Percentiles rank a stretch among this genome's conserved stretches.
Evolutionary conservation across 2,888 invertebrate genomes (phyloP).

Genomic region (Drosophila mimetica): DNA sequence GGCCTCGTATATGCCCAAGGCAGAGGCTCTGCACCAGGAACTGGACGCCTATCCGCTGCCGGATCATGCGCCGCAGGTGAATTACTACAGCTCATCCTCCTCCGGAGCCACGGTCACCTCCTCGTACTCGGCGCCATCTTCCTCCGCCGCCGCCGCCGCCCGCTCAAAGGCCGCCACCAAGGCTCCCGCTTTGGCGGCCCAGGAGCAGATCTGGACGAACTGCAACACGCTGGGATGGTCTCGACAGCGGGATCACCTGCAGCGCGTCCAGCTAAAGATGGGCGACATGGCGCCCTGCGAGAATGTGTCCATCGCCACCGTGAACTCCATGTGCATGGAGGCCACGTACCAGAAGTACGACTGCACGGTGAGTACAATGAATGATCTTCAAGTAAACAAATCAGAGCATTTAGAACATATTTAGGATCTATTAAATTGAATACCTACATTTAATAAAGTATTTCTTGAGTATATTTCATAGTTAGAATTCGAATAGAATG

Average conservation of each 20-base stretch:
- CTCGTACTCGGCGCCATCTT: conserved; percentile 4
- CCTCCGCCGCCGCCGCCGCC: conserved; percentile 15
- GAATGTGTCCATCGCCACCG: conserved; percentile 93
- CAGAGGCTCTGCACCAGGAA: conserved; percentile 79
- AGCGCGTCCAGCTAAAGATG: conserved; percentile 91
- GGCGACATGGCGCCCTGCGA: conserved; percentile 93
- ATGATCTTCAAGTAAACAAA: neutral
- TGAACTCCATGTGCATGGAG: conserved; percentile 93
- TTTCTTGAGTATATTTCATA: too few relatives aligned
- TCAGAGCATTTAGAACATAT: too few relatives aligned
- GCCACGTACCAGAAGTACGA: conserved; percentile 91
- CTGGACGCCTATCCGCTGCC: conserved; percentile 81
- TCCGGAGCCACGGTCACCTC: conserved; percentile 7
- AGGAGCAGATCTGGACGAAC: conserved; percentile 84
- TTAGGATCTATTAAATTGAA: too few relatives aligned
- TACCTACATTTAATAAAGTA: too few relatives aligned
- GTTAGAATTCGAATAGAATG: neutral
- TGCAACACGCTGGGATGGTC: conserved; percentile 95
- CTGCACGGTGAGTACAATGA: conserved; percentile 89
- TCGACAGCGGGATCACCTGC: conserved; percentile 91
- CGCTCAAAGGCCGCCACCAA: conserved; percentile 16
- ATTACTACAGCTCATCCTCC: conserved; percentile 64
- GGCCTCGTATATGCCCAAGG: conserved; percentile 78
- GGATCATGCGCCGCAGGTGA: conserved; percentile 81
- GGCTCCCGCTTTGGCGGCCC: conserved; percentile 2